Evolutionary conservation across 2,113 vertebrate genomes (phyloP).

Genomic region (Coracopsis vasa): DNA sequence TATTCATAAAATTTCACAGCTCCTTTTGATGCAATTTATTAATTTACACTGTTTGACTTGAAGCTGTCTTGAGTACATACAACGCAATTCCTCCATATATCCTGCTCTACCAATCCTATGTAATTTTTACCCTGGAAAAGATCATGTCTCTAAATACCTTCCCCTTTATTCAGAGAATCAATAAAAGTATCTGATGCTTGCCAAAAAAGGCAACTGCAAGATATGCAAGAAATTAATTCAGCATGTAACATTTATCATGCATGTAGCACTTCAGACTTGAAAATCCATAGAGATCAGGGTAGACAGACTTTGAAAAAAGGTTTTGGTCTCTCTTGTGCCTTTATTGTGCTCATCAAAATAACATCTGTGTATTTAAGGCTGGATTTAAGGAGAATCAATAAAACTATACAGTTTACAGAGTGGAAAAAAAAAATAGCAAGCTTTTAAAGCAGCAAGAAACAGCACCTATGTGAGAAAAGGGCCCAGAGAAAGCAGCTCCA

Average conservation of each 20-base stretch:
- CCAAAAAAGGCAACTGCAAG: not conserved
- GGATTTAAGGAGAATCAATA: not conserved
- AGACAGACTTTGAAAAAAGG: not conserved
- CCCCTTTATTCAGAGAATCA: not conserved
- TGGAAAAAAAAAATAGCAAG: not conserved
- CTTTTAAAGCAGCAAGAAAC: not conserved
- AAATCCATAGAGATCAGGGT: rapidly evolving
- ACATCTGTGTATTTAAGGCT: not conserved
- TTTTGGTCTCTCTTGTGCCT: not conserved
- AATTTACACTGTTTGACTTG: not conserved
- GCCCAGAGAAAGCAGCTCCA: too few species aligned
- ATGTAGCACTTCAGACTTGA: not conserved
- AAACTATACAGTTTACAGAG: not conserved
- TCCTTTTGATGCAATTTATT: not conserved
- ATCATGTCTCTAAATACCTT: not conserved
- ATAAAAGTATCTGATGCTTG: not conserved
- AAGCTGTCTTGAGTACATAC: not conserved
- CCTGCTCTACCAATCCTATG: not conserved
- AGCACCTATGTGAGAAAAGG: not conserved
- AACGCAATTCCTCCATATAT: not conserved
- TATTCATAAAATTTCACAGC: not conserved
- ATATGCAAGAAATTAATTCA: not conserved
- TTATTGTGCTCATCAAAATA: not conserved
- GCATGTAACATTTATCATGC: not conserved
- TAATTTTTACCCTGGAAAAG: not conserved